Conservation (phyloP, 2,113 vertebrate genomes). For the Amphilophus citrinellus region DNA sequence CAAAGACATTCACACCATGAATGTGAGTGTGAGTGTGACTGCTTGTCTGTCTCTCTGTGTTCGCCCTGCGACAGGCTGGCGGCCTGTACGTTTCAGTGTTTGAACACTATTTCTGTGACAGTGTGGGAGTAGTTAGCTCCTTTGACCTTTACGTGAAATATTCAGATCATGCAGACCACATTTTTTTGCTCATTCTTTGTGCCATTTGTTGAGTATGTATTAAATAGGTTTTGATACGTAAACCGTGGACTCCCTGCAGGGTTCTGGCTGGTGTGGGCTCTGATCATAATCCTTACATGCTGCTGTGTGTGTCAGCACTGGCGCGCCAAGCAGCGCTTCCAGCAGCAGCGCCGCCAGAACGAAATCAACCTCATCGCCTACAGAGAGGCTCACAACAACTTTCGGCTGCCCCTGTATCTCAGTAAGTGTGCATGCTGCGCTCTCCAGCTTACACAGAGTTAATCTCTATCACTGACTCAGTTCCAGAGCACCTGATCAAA, state of each 20-base stretch:
- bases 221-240: no score
- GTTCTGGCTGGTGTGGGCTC: constrained; percentile 97
- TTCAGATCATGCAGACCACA: no score
- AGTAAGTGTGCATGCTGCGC: constrained; percentile 79
- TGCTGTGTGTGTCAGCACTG: constrained; percentile 95
- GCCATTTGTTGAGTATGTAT: background rate
- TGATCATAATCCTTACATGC: constrained; percentile 93
- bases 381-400: constrained; percentile 93
- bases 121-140: no score
- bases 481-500: no score
- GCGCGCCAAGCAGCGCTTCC: constrained; percentile 92
- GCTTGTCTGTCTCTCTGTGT: no score
- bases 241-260: constrained; percentile 75
- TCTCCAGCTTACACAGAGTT: background rate
- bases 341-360: constrained; percentile 94
- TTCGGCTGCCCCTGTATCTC: constrained; percentile 92
- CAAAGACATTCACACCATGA: no score
- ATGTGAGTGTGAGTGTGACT: no score
- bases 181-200: background rate
- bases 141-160: no score
- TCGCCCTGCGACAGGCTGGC: no score
- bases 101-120: no score
- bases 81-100: no score
- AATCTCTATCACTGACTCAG: background rate
- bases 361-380: constrained; percentile 98